phyloP scores from a whole-genome alignment of 2,888 invertebrate genomes.

The Apeira syringaria region DNA sequence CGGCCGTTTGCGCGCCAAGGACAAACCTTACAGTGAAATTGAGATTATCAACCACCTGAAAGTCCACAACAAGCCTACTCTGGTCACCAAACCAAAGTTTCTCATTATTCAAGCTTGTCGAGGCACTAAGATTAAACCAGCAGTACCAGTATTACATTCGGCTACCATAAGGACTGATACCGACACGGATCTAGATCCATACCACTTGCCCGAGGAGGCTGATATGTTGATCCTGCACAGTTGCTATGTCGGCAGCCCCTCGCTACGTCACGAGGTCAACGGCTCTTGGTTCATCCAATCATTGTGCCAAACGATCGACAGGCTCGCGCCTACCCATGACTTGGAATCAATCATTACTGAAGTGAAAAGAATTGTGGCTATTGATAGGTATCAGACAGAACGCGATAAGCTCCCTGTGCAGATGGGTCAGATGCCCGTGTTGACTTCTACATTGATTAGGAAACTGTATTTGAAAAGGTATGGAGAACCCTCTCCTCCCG shows the following conservation, averaged over 20 bases:
- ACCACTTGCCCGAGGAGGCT: constrained; percentile 63
- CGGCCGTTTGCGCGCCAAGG: constrained; percentile 57
- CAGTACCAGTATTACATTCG: constrained; percentile 37
- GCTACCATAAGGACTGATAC: constrained; percentile 48
- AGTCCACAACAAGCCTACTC: constrained; percentile 50
- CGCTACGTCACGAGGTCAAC: constrained; percentile 31
- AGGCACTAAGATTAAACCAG: constrained; percentile 47
- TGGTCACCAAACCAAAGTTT: constrained; percentile 64
- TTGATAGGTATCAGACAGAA: constrained; percentile 35
- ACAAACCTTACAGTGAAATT: constrained; percentile 55
- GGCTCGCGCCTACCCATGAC: constrained; percentile 46
- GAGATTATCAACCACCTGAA: constrained; percentile 63
- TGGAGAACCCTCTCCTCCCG: constrained; percentile 28
- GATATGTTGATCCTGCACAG: constrained; percentile 67
- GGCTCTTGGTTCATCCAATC: constrained; percentile 72
- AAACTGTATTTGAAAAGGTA: constrained; percentile 52
- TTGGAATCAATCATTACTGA: constrained; percentile 61
- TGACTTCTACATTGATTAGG: constrained; percentile 49
- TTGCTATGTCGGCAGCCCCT: constrained; percentile 59
- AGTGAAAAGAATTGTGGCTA: constrained; percentile 61
- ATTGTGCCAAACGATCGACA: constrained; percentile 56
- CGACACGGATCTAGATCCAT: constrained; percentile 52
- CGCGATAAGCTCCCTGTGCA: constrained; percentile 8
- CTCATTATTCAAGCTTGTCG: constrained; percentile 70
- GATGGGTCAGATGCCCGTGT: constrained; percentile 24